Evolutionary conservation across 2,797 vertebrate genomes (phyloP).

Genomic region (Salarias fasciatus): DNA sequence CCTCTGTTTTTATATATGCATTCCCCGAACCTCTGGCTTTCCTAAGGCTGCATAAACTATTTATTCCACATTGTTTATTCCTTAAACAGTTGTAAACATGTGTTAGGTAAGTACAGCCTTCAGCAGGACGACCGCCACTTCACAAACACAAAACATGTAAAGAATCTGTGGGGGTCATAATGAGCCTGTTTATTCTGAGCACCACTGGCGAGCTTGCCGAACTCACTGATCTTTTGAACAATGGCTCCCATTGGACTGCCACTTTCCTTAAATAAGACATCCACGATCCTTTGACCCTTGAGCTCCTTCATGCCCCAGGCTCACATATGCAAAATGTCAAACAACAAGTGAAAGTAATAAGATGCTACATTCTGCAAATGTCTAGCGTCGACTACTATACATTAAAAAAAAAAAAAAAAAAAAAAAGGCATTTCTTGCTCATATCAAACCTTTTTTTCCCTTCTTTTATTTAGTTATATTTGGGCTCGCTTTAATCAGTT

Average conservation of each 20-base stretch:
- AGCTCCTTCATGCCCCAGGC: neutral
- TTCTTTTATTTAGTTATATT: neutral
- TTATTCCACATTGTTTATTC: neutral
- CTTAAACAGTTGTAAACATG: neutral
- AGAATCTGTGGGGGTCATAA: constrained; percentile 25
- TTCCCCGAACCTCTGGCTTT: neutral
- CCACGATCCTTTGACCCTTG: constrained; percentile 42
- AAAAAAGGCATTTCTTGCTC: no score
- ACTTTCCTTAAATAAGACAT: constrained; percentile 57
- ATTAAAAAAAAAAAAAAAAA: no score
- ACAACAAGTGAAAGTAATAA: no score
- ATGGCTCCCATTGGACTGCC: constrained; percentile 45
- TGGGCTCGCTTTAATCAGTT: neutral
- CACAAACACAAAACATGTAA: constrained; percentile 4
- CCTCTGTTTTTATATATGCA: no score
- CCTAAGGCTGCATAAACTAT: neutral
- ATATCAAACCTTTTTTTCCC: neutral
- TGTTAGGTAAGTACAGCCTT: neutral
- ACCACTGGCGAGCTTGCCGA: constrained; percentile 36
- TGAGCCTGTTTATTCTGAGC: constrained; percentile 19
- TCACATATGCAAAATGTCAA: neutral
- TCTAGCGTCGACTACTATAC: no score
- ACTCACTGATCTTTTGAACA: constrained; percentile 44
- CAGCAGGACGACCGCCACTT: neutral
- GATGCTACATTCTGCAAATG: no score